These are phyloP conservation scores for Folsomia manolachei DNA, from an alignment of 2,888 invertebrate species.

Conservation along the genomic window DNA sequence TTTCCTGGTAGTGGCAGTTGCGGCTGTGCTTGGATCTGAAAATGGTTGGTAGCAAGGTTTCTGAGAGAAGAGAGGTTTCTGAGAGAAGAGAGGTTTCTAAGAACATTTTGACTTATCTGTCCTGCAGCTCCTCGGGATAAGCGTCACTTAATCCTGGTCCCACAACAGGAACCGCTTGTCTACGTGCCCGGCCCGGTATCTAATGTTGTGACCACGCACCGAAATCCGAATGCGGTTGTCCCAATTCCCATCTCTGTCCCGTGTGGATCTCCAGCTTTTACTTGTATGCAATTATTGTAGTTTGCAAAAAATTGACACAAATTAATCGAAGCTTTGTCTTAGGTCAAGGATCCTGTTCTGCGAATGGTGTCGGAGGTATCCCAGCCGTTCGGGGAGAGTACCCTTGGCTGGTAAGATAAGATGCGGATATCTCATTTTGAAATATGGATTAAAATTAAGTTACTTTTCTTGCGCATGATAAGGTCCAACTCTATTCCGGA, in stretches of 20 bases:
- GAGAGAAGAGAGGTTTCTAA: no score
- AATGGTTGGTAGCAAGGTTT: background rate
- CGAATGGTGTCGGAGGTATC: constrained; percentile 30
- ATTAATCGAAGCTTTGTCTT: no score
- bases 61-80: background rate
- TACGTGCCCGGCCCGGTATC: constrained; percentile 11
- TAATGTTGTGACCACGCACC: background rate
- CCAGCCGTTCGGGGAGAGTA: constrained; percentile 34
- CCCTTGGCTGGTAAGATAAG: constrained; percentile 37
- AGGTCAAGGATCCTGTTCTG: constrained; percentile 31
- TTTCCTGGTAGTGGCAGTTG: background rate
- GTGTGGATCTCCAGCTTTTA: constrained; percentile 34
- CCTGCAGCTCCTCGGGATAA: constrained; percentile 21
- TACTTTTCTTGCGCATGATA: background rate
- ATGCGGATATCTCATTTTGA: no score
- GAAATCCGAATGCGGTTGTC: background rate
- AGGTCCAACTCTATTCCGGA: constrained; percentile 60
- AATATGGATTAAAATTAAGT: background rate
- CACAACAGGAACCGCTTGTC: constrained; percentile 21
- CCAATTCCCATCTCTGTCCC: background rate
- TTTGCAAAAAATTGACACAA: no score
- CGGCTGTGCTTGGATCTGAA: background rate
- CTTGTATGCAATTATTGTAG: no score
- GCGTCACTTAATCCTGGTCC: constrained; percentile 34
- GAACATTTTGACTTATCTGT: no score